Conservation (phyloP, 2,797 vertebrate species). For the Mallotus villosus region DNA sequence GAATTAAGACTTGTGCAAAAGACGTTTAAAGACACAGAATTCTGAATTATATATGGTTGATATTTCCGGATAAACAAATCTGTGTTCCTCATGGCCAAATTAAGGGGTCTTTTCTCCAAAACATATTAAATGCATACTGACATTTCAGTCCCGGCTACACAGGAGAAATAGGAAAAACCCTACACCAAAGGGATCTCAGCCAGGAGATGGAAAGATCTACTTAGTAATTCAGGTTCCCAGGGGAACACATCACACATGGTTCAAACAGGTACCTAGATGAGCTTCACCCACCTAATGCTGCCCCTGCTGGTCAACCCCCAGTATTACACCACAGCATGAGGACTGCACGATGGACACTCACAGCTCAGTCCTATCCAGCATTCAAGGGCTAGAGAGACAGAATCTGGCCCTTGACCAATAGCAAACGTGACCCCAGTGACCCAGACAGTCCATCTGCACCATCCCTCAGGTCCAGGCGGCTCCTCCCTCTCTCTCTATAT, state of each 20-base stretch:
- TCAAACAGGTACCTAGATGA: too few relatives aligned
- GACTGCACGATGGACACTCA: neutral
- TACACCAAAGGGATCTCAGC: too few relatives aligned
- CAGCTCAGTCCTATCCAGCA: neutral
- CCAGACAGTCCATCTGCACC: neutral
- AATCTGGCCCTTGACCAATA: neutral
- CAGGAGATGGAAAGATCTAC: neutral
- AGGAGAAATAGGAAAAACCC: too few relatives aligned
- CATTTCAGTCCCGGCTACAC: too few relatives aligned
- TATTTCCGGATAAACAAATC: neutral
- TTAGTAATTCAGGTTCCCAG: neutral
- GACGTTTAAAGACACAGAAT: neutral
- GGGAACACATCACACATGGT: too few relatives aligned
- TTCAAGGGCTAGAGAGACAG: neutral
- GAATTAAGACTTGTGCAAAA: constrained; percentile 9
- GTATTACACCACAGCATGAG: neutral
- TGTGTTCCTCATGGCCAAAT: neutral
- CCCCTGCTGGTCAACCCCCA: neutral
- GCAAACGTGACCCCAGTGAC: neutral
- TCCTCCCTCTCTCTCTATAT: neutral
- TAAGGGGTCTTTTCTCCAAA: neutral
- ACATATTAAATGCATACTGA: neutral
- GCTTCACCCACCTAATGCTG: neutral
- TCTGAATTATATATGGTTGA: neutral
- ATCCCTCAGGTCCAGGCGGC: neutral